Base-by-base conservation (phyloP, 1,140 invertebrate species). In the Uloborus diversus region DNA sequence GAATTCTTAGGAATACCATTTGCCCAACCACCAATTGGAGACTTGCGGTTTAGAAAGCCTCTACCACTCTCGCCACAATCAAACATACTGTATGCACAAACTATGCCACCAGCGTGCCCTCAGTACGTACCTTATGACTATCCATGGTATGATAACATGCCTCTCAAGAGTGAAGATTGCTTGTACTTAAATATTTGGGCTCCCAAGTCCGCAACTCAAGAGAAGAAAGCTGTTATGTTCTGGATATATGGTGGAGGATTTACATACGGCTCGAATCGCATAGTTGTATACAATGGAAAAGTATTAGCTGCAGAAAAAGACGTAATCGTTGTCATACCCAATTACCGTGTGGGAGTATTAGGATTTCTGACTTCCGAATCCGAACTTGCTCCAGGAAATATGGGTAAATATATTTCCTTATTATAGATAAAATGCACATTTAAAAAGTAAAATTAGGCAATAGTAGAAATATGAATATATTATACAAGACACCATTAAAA, bases 281-380 rank as follows among this genome's bases (percentile, higher is more conserved):
- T 70, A 5, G 68, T 68, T 64, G 33, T 25, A 7, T 98, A 96
- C 85, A 95, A 95, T 11, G 96, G 91, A 0, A 94, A 96, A 81
- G 92, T 97, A 81, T 85, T 99, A 84, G 94, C 96, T 2, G 94
- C 91, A 0, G 96, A 95, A 86, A 95, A 96, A 76, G 91, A 95
- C 82, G 94, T 98, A 0, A 92, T 99, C 0, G 94, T 99, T 0
- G 96, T 99, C 0, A 95, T 96, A 0, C 90, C 99, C 57, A 99
- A 99, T 86, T 99, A 99, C 87, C 91, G 97, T 20, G 89, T 99
- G 0, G 97, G 97, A 64, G 94, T 95, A 79, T 88, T 99, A 57
- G 95, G 96, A 42, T 98, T 98, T 87, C 87, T 98, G 0, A 95
- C 94, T 70, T 97, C 96, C 1, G 94, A 90, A 0, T 96, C 97